Evolutionary conservation across 2,113 vertebrate genomes (phyloP).

Genomic region (Platysteira castanea): DNA sequence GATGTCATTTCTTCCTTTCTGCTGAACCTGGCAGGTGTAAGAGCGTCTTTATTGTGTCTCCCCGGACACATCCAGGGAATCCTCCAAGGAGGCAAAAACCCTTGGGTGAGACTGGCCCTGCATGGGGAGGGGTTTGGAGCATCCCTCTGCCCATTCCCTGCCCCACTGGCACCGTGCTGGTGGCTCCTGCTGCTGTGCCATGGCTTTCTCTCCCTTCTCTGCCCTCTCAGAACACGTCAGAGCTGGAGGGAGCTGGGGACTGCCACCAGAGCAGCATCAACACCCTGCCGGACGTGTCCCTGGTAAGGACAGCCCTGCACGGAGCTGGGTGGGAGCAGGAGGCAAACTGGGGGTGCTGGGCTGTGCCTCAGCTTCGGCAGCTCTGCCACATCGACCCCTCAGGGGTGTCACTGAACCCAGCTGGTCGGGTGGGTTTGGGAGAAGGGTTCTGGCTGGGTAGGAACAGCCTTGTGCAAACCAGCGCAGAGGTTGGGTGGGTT

Average conservation of each 20-base stretch:
- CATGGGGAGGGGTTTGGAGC: background rate
- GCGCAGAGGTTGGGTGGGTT: background rate
- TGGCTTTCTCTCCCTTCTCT: background rate
- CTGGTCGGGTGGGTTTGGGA: background rate
- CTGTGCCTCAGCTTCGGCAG: background rate
- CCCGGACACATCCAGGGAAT: too few species aligned
- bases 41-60: too few species aligned
- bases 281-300: slow-evolving; percentile 85
- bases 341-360: background rate
- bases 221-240: slow-evolving; percentile 81
- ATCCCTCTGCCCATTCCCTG: background rate
- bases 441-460: background rate
- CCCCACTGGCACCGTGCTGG: background rate
- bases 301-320: slow-evolving; percentile 78
- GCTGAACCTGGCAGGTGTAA: too few species aligned
- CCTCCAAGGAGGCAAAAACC: background rate
- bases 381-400: fast-evolving
- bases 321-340: background rate
- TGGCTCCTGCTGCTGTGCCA: background rate
- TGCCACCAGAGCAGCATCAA: slow-evolving; percentile 74
- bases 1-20: too few species aligned
- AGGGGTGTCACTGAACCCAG: background rate
- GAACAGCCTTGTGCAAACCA: background rate
- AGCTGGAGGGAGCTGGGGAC: slow-evolving; percentile 78
- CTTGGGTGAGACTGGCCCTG: background rate